Conservation (phyloP, 1,140 invertebrate species). For the Semibalanus balanoides region DNA sequence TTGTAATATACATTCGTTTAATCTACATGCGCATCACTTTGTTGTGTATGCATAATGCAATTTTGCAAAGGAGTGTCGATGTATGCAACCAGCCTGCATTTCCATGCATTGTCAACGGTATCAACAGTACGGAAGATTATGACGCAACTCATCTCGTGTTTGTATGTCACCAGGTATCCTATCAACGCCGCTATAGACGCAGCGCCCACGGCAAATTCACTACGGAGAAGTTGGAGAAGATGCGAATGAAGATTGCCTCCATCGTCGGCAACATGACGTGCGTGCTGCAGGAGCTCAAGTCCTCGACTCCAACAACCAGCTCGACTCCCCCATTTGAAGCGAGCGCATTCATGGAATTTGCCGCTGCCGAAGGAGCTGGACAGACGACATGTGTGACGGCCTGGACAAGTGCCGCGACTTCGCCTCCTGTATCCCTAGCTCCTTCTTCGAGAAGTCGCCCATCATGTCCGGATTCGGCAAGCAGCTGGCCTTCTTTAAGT, state of each 20-base stretch:
- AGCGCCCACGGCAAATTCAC: background rate
- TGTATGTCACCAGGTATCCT: too few species aligned
- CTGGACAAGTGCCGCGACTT: background rate
- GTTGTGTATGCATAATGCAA: too few species aligned
- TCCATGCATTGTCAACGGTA: too few species aligned
- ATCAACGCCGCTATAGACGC: background rate
- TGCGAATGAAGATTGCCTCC: background rate
- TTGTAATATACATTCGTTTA: too few species aligned
- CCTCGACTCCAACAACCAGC: background rate
- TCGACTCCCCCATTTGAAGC: background rate
- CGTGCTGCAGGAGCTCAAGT: background rate
- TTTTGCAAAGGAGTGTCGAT: too few species aligned
- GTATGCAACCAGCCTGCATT: too few species aligned
- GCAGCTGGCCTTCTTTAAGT: background rate
- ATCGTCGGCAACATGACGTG: background rate
- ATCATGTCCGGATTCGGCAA: background rate
- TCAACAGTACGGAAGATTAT: too few species aligned
- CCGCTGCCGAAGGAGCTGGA: background rate
- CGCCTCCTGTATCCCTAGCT: slow-evolving; percentile 5
- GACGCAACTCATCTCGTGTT: too few species aligned
- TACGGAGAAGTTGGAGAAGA: background rate
- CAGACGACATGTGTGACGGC: background rate
- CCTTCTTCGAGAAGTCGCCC: background rate
- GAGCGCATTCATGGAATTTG: background rate
- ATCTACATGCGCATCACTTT: too few species aligned